Evolutionary conservation across 2,797 vertebrate genomes (phyloP).

Genomic region (Geotrypetes seraphini): DNA sequence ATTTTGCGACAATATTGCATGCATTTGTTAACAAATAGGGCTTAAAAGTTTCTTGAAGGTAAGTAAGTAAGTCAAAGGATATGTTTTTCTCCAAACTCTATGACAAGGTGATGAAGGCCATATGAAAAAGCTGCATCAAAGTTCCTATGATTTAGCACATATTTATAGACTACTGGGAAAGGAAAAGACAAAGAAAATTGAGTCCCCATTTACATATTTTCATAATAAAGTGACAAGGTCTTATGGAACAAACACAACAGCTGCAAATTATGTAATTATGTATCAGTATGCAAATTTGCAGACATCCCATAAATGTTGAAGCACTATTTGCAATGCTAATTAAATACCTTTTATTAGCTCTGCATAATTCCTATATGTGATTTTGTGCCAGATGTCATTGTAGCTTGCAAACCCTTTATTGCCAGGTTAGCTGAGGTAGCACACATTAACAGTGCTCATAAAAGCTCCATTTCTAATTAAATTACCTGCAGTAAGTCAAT

Average conservation of each 20-base stretch:
- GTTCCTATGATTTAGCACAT: conserved; percentile 12
- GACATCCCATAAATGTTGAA: conserved; percentile 55
- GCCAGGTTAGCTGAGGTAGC: conserved; percentile 61
- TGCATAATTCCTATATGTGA: conserved; percentile 60
- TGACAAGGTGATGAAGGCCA: conserved; percentile 15
- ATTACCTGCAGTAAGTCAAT: conserved; percentile 36
- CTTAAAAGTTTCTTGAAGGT: conserved; percentile 22
- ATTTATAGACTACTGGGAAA: conserved; percentile 29
- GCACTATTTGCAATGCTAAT: conserved; percentile 65
- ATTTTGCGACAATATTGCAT: conserved; percentile 5
- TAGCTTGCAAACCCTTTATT: conserved; percentile 54
- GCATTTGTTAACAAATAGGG: conserved; percentile 8
- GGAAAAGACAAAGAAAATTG: conserved; percentile 5
- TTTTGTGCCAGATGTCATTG: conserved; percentile 59
- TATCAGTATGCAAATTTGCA: conserved; percentile 64
- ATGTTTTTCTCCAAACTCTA: conserved; percentile 7
- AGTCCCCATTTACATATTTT: conserved; percentile 47
- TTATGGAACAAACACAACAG: conserved; percentile 55
- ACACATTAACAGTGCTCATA: conserved; percentile 45
- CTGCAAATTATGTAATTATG: conserved; percentile 67
- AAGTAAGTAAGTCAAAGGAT: conserved; percentile 5
- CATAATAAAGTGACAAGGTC: conserved; percentile 51
- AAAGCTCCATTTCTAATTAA: conserved; percentile 56
- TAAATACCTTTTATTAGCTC: conserved; percentile 52
- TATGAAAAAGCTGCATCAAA: conserved; percentile 6